phyloP scores from a whole-genome alignment of 2,888 invertebrate species.

The Trileptium ribeirensis region DNA sequence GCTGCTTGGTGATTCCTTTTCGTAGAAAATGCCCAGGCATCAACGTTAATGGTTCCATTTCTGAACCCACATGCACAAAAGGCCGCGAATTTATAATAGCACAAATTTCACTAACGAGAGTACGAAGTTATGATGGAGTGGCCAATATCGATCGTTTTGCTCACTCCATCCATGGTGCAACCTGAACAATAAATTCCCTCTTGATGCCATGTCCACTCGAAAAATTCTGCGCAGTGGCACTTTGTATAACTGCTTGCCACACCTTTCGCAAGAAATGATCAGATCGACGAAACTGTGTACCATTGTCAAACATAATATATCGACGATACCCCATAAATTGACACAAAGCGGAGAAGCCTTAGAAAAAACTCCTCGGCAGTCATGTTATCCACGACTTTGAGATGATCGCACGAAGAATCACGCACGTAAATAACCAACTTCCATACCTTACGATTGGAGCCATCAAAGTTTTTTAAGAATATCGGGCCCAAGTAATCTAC shows the following conservation, averaged over 20 bases:
- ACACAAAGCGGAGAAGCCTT: constrained; percentile 46
- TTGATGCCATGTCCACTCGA: constrained; percentile 28
- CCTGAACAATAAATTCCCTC: constrained; percentile 51
- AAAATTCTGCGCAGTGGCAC: not conserved
- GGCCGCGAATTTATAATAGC: not conserved
- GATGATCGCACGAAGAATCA: too few relatives aligned
- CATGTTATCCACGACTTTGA: constrained; percentile 49
- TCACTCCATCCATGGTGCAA: constrained; percentile 52
- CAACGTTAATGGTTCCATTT: not conserved
- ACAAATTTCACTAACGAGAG: not conserved
- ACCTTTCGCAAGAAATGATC: too few relatives aligned
- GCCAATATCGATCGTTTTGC: not conserved
- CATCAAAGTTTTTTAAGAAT: too few relatives aligned
- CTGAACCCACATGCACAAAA: not conserved
- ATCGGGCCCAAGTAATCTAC: too few relatives aligned
- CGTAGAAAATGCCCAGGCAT: not conserved
- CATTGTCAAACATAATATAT: constrained; percentile 52
- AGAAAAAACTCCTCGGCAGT: constrained; percentile 45
- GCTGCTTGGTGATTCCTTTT: not conserved
- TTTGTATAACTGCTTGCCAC: not conserved
- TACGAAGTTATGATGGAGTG: not conserved
- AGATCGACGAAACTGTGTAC: constrained; percentile 50
- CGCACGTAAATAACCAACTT: constrained; percentile 52
- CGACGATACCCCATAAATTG: constrained; percentile 44
- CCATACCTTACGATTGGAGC: constrained; percentile 45